Percentiles rank a stretch among this genome's conserved stretches.
These are phyloP conservation scores for Bicyclus anynana DNA, from an alignment of 1,140 invertebrate genomes.

Conservation along the genomic window DNA sequence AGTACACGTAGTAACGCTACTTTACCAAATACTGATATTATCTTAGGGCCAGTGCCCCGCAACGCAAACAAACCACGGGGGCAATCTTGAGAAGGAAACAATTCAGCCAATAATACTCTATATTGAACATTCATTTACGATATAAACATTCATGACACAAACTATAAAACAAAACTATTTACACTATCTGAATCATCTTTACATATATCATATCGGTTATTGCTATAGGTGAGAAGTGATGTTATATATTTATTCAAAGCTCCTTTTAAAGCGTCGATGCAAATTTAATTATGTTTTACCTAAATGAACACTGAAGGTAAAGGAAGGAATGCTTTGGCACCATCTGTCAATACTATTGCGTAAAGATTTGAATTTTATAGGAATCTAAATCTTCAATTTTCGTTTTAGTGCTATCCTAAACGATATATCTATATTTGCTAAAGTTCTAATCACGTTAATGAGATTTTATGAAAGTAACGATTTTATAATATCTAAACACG, in stretches of 20 bases:
- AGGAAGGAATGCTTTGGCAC: slow-evolving; percentile 38
- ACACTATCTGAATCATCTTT: slow-evolving; percentile 37
- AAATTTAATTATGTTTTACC: slow-evolving; percentile 17
- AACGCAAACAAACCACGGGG: slow-evolving; percentile 60
- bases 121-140: slow-evolving; percentile 42
- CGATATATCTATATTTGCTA: slow-evolving; percentile 25
- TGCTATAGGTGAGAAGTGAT: slow-evolving; percentile 18
- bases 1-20: slow-evolving; percentile 73
- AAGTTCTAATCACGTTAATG: slow-evolving; percentile 19
- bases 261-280: slow-evolving; percentile 19
- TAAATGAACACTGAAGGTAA: slow-evolving; percentile 34
- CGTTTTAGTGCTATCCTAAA: slow-evolving; percentile 28
- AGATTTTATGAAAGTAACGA: slow-evolving; percentile 10
- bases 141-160: slow-evolving; percentile 40
- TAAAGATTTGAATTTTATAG: slow-evolving; percentile 19
- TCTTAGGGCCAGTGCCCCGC: slow-evolving; percentile 55
- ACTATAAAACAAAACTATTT: slow-evolving; percentile 44
- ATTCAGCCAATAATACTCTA: slow-evolving; percentile 24
- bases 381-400: slow-evolving; percentile 25
- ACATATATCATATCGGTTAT: slow-evolving; percentile 22
- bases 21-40: slow-evolving; percentile 74
- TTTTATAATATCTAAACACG: slow-evolving; percentile 1
- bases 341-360: slow-evolving; percentile 34
- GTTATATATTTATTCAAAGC: slow-evolving; percentile 11
- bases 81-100: slow-evolving; percentile 46